phyloP scores from a whole-genome alignment of 2,113 vertebrate genomes.

The Merops nubicus region DNA sequence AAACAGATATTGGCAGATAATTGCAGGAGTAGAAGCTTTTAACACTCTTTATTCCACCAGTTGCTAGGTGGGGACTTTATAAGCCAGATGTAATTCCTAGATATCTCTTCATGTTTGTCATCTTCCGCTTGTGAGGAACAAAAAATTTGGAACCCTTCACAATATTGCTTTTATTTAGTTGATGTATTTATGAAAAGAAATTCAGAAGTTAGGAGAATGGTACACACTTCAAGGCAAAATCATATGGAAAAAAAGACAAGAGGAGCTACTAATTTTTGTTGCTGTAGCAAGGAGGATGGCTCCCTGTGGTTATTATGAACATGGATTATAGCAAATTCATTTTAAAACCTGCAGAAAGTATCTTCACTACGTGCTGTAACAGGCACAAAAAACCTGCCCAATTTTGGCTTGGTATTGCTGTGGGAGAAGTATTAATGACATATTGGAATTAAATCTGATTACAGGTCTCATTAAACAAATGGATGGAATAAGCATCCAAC shows the following conservation, averaged over 20 bases:
- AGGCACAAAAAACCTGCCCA: slow-evolving; percentile 23
- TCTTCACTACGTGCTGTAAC: slow-evolving; percentile 11
- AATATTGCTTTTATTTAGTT: background rate
- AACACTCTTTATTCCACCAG: background rate
- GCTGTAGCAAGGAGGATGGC: background rate
- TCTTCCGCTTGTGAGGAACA: background rate
- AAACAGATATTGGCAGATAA: background rate
- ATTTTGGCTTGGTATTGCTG: background rate
- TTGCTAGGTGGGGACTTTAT: background rate
- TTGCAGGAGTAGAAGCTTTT: background rate
- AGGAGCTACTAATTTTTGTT: background rate
- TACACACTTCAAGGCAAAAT: background rate
- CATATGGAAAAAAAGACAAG: background rate
- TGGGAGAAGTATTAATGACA: slow-evolving; percentile 56
- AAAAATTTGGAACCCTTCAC: background rate
- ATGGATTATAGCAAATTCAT: slow-evolving; percentile 19
- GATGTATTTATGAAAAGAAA: background rate
- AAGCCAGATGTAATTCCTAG: background rate
- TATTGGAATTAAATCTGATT: slow-evolving; percentile 47
- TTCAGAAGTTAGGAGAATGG: background rate
- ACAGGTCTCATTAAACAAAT: slow-evolving; percentile 43
- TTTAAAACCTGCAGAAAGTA: slow-evolving; percentile 31
- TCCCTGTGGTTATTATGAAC: background rate
- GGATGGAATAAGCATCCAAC: slow-evolving; percentile 39
- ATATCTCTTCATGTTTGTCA: background rate